Conservation (phyloP, 2,797 vertebrate species). For the Acanthurus leucopareius region DNA sequence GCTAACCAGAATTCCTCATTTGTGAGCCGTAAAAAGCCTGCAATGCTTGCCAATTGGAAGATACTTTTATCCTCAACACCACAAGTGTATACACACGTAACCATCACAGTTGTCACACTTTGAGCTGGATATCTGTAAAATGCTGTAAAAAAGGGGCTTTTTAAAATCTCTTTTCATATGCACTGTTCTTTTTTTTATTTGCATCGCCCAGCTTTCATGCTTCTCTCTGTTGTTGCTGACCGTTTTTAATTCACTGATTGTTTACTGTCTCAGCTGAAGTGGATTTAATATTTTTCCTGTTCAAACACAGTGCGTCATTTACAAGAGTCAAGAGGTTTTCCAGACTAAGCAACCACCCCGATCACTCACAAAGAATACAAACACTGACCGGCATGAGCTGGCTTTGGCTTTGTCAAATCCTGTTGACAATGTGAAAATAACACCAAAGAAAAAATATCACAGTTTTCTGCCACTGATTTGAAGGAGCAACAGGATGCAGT, state of each 20-base stretch:
- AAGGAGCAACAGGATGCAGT: too few species aligned
- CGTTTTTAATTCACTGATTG: conserved; percentile 12
- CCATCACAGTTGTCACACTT: conserved; percentile 28
- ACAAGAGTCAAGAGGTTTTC: conserved; percentile 41
- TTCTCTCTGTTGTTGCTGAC: neutral
- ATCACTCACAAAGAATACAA: conserved; percentile 58
- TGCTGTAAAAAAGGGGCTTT: neutral
- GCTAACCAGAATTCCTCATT: conserved; percentile 64
- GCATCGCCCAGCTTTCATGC: neutral
- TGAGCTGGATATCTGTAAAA: neutral
- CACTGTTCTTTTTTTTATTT: neutral
- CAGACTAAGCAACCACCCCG: conserved; percentile 48
- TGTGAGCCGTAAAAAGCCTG: conserved; percentile 45
- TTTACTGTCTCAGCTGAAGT: conserved; percentile 27
- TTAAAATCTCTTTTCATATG: neutral
- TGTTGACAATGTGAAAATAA: conserved; percentile 9
- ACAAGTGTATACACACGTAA: conserved; percentile 20
- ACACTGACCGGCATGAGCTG: conserved; percentile 29
- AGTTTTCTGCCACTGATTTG: too few species aligned
- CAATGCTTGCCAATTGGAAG: conserved; percentile 11
- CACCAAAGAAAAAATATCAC: neutral
- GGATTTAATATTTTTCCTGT: conserved; percentile 16
- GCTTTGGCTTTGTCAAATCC: conserved; percentile 19
- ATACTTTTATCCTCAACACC: conserved; percentile 35
- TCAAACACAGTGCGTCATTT: conserved; percentile 47